Conservation (phyloP, 2,888 invertebrate genomes). For the Podotricha telesiphe region DNA sequence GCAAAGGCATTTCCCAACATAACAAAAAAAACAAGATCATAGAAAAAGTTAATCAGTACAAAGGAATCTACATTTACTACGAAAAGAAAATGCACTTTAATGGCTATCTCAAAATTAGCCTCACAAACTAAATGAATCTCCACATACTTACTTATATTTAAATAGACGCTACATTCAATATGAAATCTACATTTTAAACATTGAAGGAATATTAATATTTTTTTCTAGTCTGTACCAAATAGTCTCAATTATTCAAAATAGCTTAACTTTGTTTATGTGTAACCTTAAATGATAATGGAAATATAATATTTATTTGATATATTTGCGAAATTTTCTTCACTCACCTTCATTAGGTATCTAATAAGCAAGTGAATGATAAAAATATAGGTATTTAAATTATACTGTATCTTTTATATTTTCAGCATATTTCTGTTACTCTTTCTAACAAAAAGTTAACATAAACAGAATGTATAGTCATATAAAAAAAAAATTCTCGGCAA, state of each 20-base stretch:
- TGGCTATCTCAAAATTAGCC: not conserved
- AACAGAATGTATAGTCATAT: constrained; percentile 20
- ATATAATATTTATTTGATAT: constrained; percentile 55
- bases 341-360: constrained; percentile 1
- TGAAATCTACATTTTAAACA: no score
- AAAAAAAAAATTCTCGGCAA: not conserved
- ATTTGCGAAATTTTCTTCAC: constrained; percentile 60
- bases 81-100: not conserved
- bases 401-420: not conserved
- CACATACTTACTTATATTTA: not conserved
- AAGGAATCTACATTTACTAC: not conserved
- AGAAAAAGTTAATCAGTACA: not conserved
- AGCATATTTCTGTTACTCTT: not conserved
- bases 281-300: constrained; percentile 38
- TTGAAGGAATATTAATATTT: not conserved
- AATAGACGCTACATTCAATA: no score
- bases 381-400: not conserved
- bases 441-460: not conserved
- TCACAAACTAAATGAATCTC: not conserved
- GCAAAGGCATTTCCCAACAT: no score
- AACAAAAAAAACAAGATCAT: no score
- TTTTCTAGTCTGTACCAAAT: constrained; percentile 2
- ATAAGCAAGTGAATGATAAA: constrained; percentile 7
- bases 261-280: constrained; percentile 37
- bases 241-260: constrained; percentile 31